Conservation (phyloP, 2,888 invertebrate species). For the Epinotia nisella region DNA sequence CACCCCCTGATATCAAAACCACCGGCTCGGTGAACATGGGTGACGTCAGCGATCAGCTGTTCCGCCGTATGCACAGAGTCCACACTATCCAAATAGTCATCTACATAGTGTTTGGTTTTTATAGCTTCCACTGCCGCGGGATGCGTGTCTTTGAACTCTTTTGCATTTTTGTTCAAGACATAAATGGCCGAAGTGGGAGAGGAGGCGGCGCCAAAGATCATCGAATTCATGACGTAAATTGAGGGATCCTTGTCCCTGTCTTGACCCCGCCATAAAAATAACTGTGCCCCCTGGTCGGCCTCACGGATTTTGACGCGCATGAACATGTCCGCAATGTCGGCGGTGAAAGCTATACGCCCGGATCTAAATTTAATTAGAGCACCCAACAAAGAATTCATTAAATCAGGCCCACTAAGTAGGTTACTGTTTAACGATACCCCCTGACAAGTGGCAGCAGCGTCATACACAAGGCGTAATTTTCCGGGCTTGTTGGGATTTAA, state of each 20-base stretch:
- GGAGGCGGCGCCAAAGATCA: slow-evolving; percentile 48
- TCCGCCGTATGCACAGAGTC: slow-evolving; percentile 47
- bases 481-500: slow-evolving; percentile 49
- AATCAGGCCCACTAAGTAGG: not conserved
- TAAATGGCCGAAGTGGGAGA: slow-evolving; percentile 42
- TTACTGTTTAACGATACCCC: slow-evolving; percentile 46
- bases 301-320: slow-evolving; percentile 50
- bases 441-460: slow-evolving; percentile 54
- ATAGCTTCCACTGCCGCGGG: slow-evolving; percentile 47
- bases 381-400: slow-evolving; percentile 52
- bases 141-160: slow-evolving; percentile 15
- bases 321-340: slow-evolving; percentile 52
- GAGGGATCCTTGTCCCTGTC: slow-evolving; percentile 28
- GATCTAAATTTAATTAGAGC: slow-evolving; percentile 58
- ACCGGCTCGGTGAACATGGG: slow-evolving; percentile 43
- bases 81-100: slow-evolving; percentile 52
- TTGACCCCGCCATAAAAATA: slow-evolving; percentile 53
- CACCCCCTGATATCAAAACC: slow-evolving; percentile 47
- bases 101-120: slow-evolving; percentile 22
- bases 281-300: slow-evolving; percentile 53
- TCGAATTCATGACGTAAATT: slow-evolving; percentile 51
- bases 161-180: slow-evolving; percentile 35
- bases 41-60: slow-evolving; percentile 40
- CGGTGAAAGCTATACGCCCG: slow-evolving; percentile 53
- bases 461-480: slow-evolving; percentile 54